Conservation (phyloP, 2,797 vertebrate species). For the Aulostomus chinensis region DNA sequence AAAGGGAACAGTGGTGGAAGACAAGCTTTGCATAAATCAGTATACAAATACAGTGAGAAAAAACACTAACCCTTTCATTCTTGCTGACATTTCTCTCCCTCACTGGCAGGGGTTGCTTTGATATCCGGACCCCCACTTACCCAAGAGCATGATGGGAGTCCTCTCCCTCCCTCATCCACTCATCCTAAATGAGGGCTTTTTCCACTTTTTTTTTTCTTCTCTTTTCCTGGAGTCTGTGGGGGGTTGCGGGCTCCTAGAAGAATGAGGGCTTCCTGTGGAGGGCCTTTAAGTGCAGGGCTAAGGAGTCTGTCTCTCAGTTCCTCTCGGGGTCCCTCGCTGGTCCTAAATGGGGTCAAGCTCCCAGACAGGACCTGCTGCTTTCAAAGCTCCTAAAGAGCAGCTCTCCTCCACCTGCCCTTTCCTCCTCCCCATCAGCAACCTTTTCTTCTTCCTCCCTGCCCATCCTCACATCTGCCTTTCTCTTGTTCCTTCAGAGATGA, state of each 20-base stretch:
- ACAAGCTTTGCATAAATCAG: constrained; percentile 19
- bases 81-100: constrained; percentile 58
- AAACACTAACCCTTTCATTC: constrained; percentile 37
- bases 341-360: constrained; percentile 84
- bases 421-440: constrained; percentile 39
- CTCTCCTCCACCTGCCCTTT: constrained; percentile 76
- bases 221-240: constrained; percentile 77
- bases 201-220: constrained; percentile 9
- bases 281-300: constrained; percentile 62
- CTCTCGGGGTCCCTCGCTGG: constrained; percentile 51
- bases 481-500: neutral
- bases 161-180: constrained; percentile 27
- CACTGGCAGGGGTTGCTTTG: constrained; percentile 70
- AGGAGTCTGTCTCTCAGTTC: constrained; percentile 34
- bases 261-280: constrained; percentile 73
- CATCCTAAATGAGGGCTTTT: constrained; percentile 59
- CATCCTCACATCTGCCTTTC: neutral
- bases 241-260: constrained; percentile 60
- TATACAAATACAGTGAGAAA: constrained; percentile 38
- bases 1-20: no score
- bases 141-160: constrained; percentile 42
- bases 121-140: constrained; percentile 64
- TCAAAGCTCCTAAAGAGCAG: constrained; percentile 80
- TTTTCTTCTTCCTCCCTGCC: constrained; percentile 39
- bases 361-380: constrained; percentile 74